Base-by-base conservation (phyloP, 2,888 invertebrate genomes). In the Himalopsyche kuldschensis region DNA sequence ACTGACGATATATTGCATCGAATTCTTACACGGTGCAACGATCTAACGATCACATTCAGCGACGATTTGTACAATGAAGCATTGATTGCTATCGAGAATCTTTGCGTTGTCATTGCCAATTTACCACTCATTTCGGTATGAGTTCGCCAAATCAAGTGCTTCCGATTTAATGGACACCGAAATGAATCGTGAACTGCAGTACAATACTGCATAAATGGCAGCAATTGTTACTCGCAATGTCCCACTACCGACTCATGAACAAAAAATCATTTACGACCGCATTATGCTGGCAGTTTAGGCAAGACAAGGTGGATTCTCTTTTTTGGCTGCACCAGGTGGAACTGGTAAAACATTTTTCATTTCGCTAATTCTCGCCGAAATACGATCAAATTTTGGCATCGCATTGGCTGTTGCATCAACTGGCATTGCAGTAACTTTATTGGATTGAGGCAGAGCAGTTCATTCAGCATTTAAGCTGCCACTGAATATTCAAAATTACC, bases 401-500 rank as follows among this genome's bases (percentile, higher is more conserved):
- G 69, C 69, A 63, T 63, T 63, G 69, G 69, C 69, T 17, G 69
- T 63, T 63, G 69, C 69, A 63, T 63, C 69, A 63, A 10, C 69
- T 63, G 69, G 69, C 69, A 63, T 63, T 63, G 69, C 5, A 63
- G 69, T 17, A 63, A 63, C 69, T 63, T 63, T 63, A 63, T 63
- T 63, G 69, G 69, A 63, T 63, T 6, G 69, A 63, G 69, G 69
- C 69, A 63, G 69, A 63, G 17, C 69, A 63, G 69, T 17, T 63
- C 89, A 89, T 87, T 88, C 88, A 79, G 86, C 87, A 41, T 87
- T 89, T n/a, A 89, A 89, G 82, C 85, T 88, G 63, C 88, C 88
- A 82, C 85, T 88, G 32, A 87, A 88, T 76, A 27, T 87, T 55
- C 78, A 84, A 46, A 32, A 75, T 31, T 78, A 78, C 47, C 81